Conservation (phyloP, 2,113 vertebrate genomes). For the Rallus limicola region DNA sequence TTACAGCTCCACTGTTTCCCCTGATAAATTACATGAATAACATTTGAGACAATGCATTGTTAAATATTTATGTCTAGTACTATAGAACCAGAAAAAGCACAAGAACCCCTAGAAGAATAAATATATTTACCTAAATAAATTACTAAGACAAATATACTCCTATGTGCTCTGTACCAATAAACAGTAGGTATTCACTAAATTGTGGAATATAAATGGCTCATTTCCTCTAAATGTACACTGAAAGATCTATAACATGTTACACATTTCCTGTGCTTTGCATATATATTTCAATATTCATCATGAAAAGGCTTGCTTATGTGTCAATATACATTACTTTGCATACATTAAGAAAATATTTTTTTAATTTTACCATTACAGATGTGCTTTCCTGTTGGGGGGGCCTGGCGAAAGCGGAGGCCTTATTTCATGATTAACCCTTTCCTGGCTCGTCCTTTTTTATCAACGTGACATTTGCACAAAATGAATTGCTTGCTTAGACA, state of each 20-base stretch:
- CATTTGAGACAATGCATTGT: conserved; percentile 87
- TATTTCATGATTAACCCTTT: conserved; percentile 92
- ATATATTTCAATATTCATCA: conserved; percentile 92
- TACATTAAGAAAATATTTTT: conserved; percentile 81
- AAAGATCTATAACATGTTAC: conserved; percentile 87
- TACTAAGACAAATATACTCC: conserved; percentile 89
- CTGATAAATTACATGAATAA: conserved; percentile 88
- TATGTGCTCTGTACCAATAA: conserved; percentile 87
- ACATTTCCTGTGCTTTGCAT: conserved; percentile 87
- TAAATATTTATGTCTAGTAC: conserved; percentile 87
- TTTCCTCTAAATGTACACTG: conserved; percentile 87
- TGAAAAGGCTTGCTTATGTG: conserved; percentile 84
- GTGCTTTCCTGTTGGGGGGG: conserved; percentile 46
- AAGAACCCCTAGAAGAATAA: conserved; percentile 85
- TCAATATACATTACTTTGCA: conserved; percentile 89
- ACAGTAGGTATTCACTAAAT: conserved; percentile 89
- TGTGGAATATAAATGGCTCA: conserved; percentile 90
- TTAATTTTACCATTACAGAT: conserved; percentile 76
- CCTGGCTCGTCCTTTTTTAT: conserved; percentile 80
- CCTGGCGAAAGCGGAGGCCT: conserved; percentile 34
- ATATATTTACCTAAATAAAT: conserved; percentile 91
- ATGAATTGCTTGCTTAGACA: conserved; percentile 99
- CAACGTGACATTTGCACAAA: conserved; percentile 96
- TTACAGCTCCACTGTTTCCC: conserved; percentile 77
- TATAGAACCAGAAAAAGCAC: conserved; percentile 81